Evolutionary conservation across 2,888 invertebrate genomes (phyloP), one percentile per base, ranked within the genome.

Genomic region (Phasia obesa): DNA sequence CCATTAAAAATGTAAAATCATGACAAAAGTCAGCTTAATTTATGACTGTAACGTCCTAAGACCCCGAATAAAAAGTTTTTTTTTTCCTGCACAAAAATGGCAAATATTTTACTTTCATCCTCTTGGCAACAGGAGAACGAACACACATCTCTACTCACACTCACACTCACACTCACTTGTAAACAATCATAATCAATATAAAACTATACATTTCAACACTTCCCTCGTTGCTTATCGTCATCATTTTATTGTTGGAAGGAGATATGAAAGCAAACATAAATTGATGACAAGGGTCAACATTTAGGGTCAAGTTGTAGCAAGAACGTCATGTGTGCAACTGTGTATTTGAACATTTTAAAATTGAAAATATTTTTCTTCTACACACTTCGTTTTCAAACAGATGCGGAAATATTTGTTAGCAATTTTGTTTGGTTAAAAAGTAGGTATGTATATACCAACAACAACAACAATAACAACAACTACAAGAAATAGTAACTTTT

Each of bases 241-340:
- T 35, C 23, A 0, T 71, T 35, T 51, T 19, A n/a, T 77, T 62
- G 53, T 71, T 60, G 55, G 42, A 83, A 79, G 60, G 17, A 59
- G 60, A 55, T 67, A 65, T 76, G 67, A 79, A 79, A 67, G 75
- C 55, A 75, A 83, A 79, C 42, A 79, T 71, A 75, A 79, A 79
- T 83, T 83, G 83, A 79, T 83, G 83, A 83, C 79, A 83, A 83
- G 79, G 83, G 83, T 83, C 83, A 83, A 67, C 65, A 71, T 76
- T 76, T 62, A 57, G 70, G 74, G 75, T 79, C 75, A 79, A 75
- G 25, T 60, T 21, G 31, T 38, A 47, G n/a, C 11, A 67, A 76
- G 55, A 71, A 71, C 60, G 79, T 79, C 79, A 83, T 79, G 75
- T 83, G 83, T 79, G 75, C 70, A 82, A 78, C 78, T 82, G 73